Base-by-base conservation (phyloP, 2,113 vertebrate genomes). In the Planiliza haematocheilus region DNA sequence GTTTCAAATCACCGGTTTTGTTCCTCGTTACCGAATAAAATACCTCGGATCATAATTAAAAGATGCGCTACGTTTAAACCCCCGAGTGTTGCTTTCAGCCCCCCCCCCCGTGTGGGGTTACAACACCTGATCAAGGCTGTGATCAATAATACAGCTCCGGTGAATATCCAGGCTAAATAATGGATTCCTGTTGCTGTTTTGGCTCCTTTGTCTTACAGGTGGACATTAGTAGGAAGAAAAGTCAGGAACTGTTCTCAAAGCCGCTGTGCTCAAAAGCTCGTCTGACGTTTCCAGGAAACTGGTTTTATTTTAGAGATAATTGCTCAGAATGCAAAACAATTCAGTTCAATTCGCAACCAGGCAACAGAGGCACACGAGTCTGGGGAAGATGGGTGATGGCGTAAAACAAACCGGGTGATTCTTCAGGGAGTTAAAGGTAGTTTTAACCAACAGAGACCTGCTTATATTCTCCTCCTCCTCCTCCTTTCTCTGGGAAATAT, bases 41-140 rank as follows among this genome's bases (percentile, higher is more conserved):
- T 9, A 45, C 67, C 82, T 77, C 70, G 82, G 79, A 82, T 82
- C 67, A 70, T 69, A 74, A 81, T 73, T 71, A 38, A 70, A 79
- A 78, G 37, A 75, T 80, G 66, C 41, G 52, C 41, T 8, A 30
- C 20, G 9, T 77, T 70, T 73, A 60, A 73, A 78, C 8, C 62
- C 65, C 2, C 0, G 4, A 11, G 36, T 56, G 50, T 37, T 50
- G 8, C 8, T 55, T 34, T 50, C 13, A 30, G 16, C 34, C 17
- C 7, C 20, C 20, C n/a, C 10, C 49, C 59, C 53, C 38, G n/a
- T 4, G 10, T 83, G 45, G 39, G 1, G 9, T 46, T 74, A 16
- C 45, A 61, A 52, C 42, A 37, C 42, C 39, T 48, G 53, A 80
- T 77, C 78, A 73, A 82, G 75, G 73, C 74, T 52, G 4, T 30